phyloP scores from a whole-genome alignment of 2,888 invertebrate genomes.

The Caenorhabditis doughertyi region DNA sequence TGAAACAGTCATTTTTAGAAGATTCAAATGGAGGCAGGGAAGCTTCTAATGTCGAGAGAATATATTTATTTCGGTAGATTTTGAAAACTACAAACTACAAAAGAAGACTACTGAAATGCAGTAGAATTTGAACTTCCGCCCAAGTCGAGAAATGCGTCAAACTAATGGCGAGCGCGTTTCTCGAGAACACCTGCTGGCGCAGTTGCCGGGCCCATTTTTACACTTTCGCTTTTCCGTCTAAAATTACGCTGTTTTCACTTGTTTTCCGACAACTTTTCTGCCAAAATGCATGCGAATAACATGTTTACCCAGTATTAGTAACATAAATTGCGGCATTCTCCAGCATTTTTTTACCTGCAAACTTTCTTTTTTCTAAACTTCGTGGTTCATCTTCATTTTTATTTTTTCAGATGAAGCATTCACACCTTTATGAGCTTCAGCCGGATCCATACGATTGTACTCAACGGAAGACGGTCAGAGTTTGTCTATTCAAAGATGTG shows the following conservation, averaged over 20 bases:
- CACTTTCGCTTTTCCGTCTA: conserved; percentile 48
- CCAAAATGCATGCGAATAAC: conserved; percentile 14
- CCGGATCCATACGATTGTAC: conserved; percentile 81
- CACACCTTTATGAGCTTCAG: conserved; percentile 80
- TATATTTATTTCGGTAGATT: too few species aligned
- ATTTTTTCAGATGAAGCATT: conserved; percentile 61
- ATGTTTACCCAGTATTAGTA: conserved; percentile 22
- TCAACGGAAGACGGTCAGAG: conserved; percentile 71
- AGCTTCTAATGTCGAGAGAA: too few species aligned
- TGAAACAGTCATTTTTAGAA: too few species aligned
- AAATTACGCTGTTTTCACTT: conserved; percentile 41
- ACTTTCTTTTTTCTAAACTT: background rate
- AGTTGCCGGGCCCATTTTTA: conserved; percentile 50
- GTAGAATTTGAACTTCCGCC: conserved; percentile 18
- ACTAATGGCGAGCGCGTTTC: conserved; percentile 3
- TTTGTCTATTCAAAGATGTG: conserved; percentile 80
- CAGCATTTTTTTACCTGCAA: background rate
- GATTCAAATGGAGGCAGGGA: too few species aligned
- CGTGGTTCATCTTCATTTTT: background rate
- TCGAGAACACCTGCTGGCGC: conserved; percentile 17
- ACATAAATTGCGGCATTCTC: conserved; percentile 13
- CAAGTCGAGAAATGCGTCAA: conserved; percentile 18
- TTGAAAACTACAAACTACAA: background rate
- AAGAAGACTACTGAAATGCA: background rate
- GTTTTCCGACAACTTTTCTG: conserved; percentile 38